phyloP scores from a whole-genome alignment of 2,888 invertebrate species.

The Cheilosia grossa region DNA sequence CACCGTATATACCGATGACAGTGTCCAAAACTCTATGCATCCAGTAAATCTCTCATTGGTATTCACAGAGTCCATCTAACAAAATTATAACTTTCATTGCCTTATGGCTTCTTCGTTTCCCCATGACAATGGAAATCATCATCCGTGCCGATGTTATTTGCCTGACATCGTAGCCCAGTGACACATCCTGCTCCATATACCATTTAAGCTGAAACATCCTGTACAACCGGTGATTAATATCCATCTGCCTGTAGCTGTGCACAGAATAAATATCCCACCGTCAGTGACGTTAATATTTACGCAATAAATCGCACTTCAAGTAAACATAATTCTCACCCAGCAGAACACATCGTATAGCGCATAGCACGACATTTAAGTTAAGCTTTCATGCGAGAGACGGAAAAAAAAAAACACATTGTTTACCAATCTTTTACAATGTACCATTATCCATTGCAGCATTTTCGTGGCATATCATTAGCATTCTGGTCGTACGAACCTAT shows the following conservation, averaged over 20 bases:
- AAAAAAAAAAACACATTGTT: conserved; percentile 18
- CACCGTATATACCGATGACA: no score
- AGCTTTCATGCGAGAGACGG: conserved; percentile 28
- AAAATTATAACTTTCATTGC: no score
- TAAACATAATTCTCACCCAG: conserved; percentile 54
- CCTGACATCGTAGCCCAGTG: conserved; percentile 11
- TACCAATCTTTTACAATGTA: conserved; percentile 59
- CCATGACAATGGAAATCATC: not conserved
- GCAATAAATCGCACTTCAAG: conserved; percentile 53
- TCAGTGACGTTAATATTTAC: conserved; percentile 24
- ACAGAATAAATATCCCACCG: conserved; percentile 47
- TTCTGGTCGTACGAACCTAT: conserved; percentile 44
- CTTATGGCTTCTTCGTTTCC: not conserved
- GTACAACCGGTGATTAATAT: conserved; percentile 55
- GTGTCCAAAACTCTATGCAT: no score
- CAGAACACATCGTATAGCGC: conserved; percentile 31
- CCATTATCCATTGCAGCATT: conserved; percentile 68
- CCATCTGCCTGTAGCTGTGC: conserved; percentile 29
- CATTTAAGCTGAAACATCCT: conserved; percentile 40
- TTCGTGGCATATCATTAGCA: conserved; percentile 75
- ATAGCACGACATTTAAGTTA: conserved; percentile 48
- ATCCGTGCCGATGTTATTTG: not conserved
- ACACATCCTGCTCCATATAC: conserved; percentile 34
- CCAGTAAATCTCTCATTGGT: no score
- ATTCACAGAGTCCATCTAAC: no score